Evolutionary conservation across 2,888 invertebrate genomes (phyloP).

Genomic region (Operophtera brumata): DNA sequence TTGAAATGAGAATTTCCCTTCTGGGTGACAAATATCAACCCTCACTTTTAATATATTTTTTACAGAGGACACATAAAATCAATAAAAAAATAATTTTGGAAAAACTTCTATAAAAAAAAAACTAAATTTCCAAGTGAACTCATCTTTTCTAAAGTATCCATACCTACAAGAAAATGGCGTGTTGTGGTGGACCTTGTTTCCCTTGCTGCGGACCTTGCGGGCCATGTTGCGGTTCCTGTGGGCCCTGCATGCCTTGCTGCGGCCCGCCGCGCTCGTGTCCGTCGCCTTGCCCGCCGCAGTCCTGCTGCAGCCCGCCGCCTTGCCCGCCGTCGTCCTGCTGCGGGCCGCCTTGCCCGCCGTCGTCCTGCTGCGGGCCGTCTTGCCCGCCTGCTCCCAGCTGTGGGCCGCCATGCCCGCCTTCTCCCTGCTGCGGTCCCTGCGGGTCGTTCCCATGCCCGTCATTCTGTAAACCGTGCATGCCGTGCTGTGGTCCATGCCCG

Average conservation of each 20-base stretch:
- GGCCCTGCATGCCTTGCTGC: slow-evolving; percentile 28
- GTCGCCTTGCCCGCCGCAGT: neutral
- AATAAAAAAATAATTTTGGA: slow-evolving; percentile 29
- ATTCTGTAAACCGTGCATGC: slow-evolving; percentile 23
- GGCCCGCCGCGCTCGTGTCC: slow-evolving; percentile 28
- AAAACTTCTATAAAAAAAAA: slow-evolving; percentile 30
- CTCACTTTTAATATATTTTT: slow-evolving; percentile 45
- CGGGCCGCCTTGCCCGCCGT: slow-evolving; percentile 18
- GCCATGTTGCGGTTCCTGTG: slow-evolving; percentile 19
- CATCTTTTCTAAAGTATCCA: slow-evolving; percentile 24
- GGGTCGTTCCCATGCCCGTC: too few relatives aligned
- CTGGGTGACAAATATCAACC: neutral
- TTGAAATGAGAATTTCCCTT: slow-evolving; percentile 18
- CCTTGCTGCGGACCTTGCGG: slow-evolving; percentile 32
- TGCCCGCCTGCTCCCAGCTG: slow-evolving; percentile 36
- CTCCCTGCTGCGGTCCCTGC: slow-evolving; percentile 24
- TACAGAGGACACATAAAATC: slow-evolving; percentile 44
- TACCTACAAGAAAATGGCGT: slow-evolving; percentile 33
- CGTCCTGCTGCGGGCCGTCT: too few relatives aligned
- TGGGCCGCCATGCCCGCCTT: slow-evolving; percentile 23
- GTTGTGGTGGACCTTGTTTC: slow-evolving; percentile 35
- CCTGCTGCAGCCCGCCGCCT: slow-evolving; percentile 36
- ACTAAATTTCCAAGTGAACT: slow-evolving; percentile 37
- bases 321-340: slow-evolving; percentile 36
- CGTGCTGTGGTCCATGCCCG: slow-evolving; percentile 17